Conservation (phyloP, 2,797 vertebrate genomes). For the Borostomias antarcticus region DNA sequence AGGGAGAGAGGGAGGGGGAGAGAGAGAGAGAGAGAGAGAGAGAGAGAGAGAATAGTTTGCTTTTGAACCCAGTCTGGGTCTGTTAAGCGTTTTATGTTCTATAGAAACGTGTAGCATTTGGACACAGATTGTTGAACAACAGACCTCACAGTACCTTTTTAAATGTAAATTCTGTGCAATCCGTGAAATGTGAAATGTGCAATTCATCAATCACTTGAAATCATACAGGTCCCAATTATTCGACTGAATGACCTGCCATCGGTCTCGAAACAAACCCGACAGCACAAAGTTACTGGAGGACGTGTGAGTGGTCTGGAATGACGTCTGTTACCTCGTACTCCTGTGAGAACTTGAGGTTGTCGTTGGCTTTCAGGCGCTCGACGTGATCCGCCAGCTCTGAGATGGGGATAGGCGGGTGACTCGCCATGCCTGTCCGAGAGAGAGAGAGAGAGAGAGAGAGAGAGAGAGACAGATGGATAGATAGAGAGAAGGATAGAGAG, state of each 20-base stretch:
- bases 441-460: slow-evolving; percentile 40
- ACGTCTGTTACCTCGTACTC: slow-evolving; percentile 94
- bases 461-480: slow-evolving; percentile 49
- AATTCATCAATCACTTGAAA: too few species aligned
- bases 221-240: too few species aligned
- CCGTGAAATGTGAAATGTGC: too few species aligned
- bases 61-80: background rate
- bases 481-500: slow-evolving; percentile 50
- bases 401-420: slow-evolving; percentile 93
- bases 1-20: too few species aligned
- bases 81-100: background rate
- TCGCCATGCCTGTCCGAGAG: slow-evolving; percentile 90
- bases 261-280: too few species aligned
- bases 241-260: too few species aligned
- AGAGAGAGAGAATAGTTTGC: background rate
- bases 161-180: too few species aligned
- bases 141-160: too few species aligned
- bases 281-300: too few species aligned
- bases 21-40: background rate
- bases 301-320: too few species aligned
- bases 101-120: too few species aligned
- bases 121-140: too few species aligned
- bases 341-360: slow-evolving; percentile 98
- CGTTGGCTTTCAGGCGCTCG: slow-evolving; percentile 97
- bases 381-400: slow-evolving; percentile 94